Evolutionary conservation across 2,797 vertebrate genomes (phyloP).

Genomic region (Tokudaia muenninki): DNA sequence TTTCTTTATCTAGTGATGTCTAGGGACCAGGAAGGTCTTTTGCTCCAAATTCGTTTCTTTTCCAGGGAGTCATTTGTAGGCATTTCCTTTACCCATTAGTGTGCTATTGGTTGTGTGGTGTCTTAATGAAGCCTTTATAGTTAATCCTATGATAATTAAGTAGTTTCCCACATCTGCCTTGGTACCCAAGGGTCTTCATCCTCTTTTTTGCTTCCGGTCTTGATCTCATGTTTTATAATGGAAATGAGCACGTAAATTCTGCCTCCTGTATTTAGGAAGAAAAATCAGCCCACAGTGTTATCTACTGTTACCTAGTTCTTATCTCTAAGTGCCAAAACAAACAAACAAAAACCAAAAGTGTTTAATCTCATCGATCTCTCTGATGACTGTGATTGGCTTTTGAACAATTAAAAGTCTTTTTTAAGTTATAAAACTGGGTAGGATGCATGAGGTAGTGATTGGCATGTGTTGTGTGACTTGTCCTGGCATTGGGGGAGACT

Average conservation of each 20-base stretch:
- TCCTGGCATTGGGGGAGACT: neutral
- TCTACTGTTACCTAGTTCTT: neutral
- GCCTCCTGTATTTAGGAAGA: neutral
- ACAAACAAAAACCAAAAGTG: neutral
- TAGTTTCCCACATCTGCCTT: neutral
- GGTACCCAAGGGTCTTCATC: neutral
- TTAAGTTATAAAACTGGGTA: slow-evolving; percentile 40
- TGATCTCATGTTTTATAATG: neutral
- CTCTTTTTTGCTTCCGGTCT: neutral
- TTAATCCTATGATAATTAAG: neutral
- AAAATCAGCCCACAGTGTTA: neutral
- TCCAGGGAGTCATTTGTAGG: neutral
- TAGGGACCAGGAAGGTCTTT: neutral
- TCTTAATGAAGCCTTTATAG: neutral
- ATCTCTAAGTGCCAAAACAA: neutral
- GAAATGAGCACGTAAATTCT: neutral
- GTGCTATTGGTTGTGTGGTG: slow-evolving; percentile 1
- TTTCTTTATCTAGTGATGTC: neutral
- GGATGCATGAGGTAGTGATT: neutral
- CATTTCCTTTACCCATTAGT: neutral
- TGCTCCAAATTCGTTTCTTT: neutral
- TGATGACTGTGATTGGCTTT: neutral
- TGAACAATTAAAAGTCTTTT: slow-evolving; percentile 17
- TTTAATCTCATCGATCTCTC: slow-evolving; percentile 13
- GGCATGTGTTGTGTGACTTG: neutral